Conservation (phyloP, 2,113 vertebrate genomes). For the Odobenus rosmarus region DNA sequence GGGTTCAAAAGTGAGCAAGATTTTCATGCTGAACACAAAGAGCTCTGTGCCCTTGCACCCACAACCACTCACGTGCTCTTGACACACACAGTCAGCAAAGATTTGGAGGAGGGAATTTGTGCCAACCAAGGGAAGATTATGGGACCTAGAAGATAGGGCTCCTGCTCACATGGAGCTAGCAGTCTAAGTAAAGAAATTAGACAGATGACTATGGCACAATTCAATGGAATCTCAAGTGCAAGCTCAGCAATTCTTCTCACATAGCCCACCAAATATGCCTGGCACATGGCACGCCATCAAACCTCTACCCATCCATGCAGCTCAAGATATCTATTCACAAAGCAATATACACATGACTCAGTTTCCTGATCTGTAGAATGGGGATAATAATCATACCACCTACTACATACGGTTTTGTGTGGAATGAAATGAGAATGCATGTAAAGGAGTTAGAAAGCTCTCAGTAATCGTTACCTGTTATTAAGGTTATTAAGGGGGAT, state of each 20-base stretch:
- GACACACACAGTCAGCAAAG: neutral
- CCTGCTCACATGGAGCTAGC: neutral
- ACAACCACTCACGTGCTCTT: neutral
- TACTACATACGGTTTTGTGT: neutral
- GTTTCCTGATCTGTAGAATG: neutral
- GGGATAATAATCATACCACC: neutral
- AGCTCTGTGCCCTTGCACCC: neutral
- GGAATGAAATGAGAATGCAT: neutral
- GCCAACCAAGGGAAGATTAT: neutral
- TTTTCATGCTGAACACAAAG: neutral
- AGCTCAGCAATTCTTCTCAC: neutral
- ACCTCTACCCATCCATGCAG: neutral
- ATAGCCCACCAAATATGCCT: too few species aligned
- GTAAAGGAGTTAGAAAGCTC: neutral
- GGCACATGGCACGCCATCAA: neutral
- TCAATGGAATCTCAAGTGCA: neutral
- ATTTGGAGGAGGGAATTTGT: neutral
- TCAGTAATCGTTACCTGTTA: neutral
- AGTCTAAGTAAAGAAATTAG: neutral
- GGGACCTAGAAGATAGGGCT: neutral
- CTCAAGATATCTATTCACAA: neutral
- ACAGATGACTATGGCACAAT: neutral
- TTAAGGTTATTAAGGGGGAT: neutral
- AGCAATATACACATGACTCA: neutral
- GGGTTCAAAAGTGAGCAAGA: neutral